These are phyloP conservation scores for Drosophila parabipectinata DNA, from an alignment of 1,140 invertebrate genomes.

Conservation along the genomic window DNA sequence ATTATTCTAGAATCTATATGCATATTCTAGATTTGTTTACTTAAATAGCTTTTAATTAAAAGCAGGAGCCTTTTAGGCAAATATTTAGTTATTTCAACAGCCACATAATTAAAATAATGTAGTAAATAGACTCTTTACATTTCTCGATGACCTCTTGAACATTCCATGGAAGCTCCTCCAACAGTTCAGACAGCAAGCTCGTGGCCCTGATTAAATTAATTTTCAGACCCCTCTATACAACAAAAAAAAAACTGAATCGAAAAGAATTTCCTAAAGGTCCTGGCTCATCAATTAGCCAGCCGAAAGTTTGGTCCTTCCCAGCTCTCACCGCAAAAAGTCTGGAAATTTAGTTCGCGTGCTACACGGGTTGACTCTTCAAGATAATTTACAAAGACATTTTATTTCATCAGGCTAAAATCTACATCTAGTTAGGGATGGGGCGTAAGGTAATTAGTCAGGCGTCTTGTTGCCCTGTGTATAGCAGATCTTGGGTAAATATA, in stretches of 20 bases:
- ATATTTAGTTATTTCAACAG: neutral
- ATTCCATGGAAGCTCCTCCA: neutral
- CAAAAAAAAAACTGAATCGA: conserved; percentile 17
- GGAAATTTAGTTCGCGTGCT: conserved; percentile 52
- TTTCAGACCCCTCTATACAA: conserved; percentile 14
- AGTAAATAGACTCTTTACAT: neutral
- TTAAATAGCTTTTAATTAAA: too few species aligned
- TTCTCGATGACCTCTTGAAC: neutral
- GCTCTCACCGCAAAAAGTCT: conserved; percentile 18
- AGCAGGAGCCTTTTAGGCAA: too few species aligned
- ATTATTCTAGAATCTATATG: too few species aligned
- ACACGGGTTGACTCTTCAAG: conserved; percentile 9
- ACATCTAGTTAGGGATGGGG: neutral
- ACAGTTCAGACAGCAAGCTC: neutral
- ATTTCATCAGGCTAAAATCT: conserved; percentile 61
- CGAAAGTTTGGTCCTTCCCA: conserved; percentile 32
- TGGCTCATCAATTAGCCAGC: conserved; percentile 48
- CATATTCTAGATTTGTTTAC: too few species aligned
- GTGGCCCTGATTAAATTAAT: conserved; percentile 51
- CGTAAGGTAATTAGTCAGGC: conserved; percentile 32
- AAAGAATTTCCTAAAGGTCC: conserved; percentile 33
- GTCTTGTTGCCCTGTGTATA: conserved; percentile 35
- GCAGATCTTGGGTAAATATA: conserved; percentile 51
- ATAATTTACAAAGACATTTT: conserved; percentile 57
- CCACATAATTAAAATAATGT: neutral